These are phyloP conservation scores for Congeria kusceri DNA, from an alignment of 2,888 invertebrate species.

Conservation along the genomic window DNA sequence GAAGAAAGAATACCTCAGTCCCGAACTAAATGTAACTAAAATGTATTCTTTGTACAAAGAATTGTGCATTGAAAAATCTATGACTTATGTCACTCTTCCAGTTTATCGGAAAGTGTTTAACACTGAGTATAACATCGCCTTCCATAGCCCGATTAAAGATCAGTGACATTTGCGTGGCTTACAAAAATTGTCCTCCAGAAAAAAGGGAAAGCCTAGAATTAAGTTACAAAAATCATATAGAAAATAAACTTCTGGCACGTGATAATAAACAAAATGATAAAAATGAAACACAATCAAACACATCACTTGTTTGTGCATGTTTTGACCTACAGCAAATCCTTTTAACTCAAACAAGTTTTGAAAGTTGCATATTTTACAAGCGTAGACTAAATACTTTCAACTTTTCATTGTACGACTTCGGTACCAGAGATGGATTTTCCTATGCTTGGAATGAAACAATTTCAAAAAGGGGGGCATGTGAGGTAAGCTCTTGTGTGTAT, in stretches of 20 bases:
- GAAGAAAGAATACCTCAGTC: slow-evolving; percentile 8
- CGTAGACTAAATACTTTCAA: slow-evolving; percentile 23
- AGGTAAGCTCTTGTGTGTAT: slow-evolving; percentile 10
- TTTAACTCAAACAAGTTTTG: slow-evolving; percentile 1
- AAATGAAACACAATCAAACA: background rate
- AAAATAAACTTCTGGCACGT: slow-evolving; percentile 24
- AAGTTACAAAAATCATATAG: slow-evolving; percentile 20
- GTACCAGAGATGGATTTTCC: too few species aligned
- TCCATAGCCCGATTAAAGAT: slow-evolving; percentile 31
- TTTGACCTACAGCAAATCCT: slow-evolving; percentile 20
- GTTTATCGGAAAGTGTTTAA: slow-evolving; percentile 32
- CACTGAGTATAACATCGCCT: slow-evolving; percentile 21
- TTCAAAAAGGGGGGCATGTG: slow-evolving; percentile 23
- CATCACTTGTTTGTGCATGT: slow-evolving; percentile 1
- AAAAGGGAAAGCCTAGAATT: background rate
- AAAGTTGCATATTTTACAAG: slow-evolving; percentile 26
- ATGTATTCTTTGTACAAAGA: too few species aligned
- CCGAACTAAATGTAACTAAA: slow-evolving; percentile 18
- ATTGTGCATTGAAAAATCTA: too few species aligned
- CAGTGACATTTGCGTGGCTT: slow-evolving; percentile 23
- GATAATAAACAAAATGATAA: slow-evolving; percentile 29
- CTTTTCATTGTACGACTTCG: slow-evolving; percentile 16
- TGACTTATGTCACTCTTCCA: background rate
- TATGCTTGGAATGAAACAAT: slow-evolving; percentile 17
- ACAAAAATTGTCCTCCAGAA: too few species aligned